Conservation (phyloP, 2,888 invertebrate genomes). For the Hydrotaea cyrtoneurina region DNA sequence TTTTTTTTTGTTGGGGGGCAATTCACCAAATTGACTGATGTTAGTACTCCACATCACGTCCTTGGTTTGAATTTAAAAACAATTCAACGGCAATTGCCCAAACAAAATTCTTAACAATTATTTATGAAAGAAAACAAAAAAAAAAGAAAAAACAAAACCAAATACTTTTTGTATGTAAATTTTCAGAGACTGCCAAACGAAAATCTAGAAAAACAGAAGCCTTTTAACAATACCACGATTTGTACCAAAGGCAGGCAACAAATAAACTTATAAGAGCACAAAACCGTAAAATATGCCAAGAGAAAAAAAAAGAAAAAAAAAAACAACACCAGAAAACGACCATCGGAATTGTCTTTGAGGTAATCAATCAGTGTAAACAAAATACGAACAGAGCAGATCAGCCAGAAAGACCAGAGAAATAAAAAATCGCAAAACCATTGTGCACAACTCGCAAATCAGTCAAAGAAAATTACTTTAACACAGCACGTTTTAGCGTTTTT, state of each 20-base stretch:
- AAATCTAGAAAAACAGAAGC: conserved; percentile 49
- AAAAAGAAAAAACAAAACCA: not conserved
- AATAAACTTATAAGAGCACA: not conserved
- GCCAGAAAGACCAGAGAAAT: conserved; percentile 21
- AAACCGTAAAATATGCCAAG: no score
- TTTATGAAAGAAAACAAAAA: not conserved
- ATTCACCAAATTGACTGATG: not conserved
- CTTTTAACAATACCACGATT: conserved; percentile 53
- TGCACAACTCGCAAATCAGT: conserved; percentile 56
- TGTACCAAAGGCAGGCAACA: not conserved
- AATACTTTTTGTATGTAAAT: not conserved
- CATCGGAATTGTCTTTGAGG: conserved; percentile 56
- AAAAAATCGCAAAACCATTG: conserved; percentile 35
- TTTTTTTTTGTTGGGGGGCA: no score
- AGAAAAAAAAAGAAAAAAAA: conserved; percentile 2
- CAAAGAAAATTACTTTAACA: conserved; percentile 65
- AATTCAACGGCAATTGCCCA: not conserved
- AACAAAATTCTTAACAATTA: not conserved
- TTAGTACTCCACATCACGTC: not conserved
- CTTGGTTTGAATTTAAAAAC: not conserved
- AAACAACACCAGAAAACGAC: no score
- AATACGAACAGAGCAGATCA: not conserved
- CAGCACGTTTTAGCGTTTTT: conserved; percentile 66
- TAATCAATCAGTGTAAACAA: conserved; percentile 61
- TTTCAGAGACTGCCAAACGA: not conserved